These are phyloP conservation scores for Brachionus sp. DNA, from an alignment of 1,140 invertebrate species.

Conservation along the genomic window DNA sequence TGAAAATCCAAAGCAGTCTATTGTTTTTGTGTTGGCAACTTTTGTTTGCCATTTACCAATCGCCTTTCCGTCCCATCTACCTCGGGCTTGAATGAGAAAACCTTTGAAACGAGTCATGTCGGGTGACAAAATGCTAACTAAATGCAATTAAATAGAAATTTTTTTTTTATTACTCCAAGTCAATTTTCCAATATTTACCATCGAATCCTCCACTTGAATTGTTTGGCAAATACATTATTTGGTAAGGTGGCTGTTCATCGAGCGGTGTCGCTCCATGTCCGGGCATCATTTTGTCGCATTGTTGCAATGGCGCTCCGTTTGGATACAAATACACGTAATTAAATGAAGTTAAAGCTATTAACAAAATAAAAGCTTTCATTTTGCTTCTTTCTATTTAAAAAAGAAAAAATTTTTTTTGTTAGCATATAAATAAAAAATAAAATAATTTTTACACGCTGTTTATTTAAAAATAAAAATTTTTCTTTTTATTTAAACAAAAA, in stretches of 20 bases:
- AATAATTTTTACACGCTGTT: background rate
- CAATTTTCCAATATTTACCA: background rate
- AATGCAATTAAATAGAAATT: background rate
- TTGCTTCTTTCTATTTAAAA: background rate
- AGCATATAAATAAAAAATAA: background rate
- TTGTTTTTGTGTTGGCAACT: conserved; percentile 9
- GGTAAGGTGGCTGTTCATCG: background rate
- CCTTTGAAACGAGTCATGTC: background rate
- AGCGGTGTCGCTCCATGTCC: background rate
- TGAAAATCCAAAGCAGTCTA: conserved; percentile 9
- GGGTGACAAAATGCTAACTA: background rate
- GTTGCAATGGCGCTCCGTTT: background rate
- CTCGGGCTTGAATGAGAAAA: background rate
- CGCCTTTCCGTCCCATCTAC: conserved; percentile 14
- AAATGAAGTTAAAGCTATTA: background rate
- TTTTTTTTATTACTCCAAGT: background rate
- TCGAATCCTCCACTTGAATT: conserved; percentile 10
- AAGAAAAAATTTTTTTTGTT: background rate
- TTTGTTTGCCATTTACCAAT: conserved; percentile 19
- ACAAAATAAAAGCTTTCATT: background rate
- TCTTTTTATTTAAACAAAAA: background rate
- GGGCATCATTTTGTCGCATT: conserved; percentile 22
- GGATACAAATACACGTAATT: conserved; percentile 15
- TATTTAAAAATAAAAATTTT: background rate
- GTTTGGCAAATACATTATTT: background rate